A percentile compares a stretch with the other conserved stretches of the same genome.
Conservation (phyloP, 1,140 invertebrate species). For the Caerostris extrusa region DNA sequence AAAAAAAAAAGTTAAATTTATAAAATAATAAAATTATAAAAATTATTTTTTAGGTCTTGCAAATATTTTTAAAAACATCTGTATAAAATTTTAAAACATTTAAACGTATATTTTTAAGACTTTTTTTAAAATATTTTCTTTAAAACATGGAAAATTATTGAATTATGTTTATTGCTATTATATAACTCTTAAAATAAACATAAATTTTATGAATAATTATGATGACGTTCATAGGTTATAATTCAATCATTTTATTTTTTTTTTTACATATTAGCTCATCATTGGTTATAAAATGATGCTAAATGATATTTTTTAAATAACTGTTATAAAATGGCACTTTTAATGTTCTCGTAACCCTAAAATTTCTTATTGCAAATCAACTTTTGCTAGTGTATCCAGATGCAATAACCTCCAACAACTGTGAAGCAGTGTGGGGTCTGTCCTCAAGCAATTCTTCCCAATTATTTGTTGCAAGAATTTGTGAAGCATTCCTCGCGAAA, state of each 20-base stretch:
- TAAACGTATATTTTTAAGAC: no score
- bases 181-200: no score
- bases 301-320: not conserved
- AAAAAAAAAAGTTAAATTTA: no score
- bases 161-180: no score
- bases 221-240: no score
- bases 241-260: not conserved
- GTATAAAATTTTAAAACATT: no score
- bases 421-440: conserved; percentile 1
- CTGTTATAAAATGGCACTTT: not conserved
- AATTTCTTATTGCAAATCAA: not conserved
- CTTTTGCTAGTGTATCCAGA: not conserved
- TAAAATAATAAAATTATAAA: no score
- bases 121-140: no score
- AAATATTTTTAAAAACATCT: no score
- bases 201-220: no score
- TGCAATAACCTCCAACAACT: not conserved
- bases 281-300: not conserved
- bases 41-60: no score
- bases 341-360: not conserved
- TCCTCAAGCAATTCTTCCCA: conserved; percentile 17
- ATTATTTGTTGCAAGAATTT: conserved; percentile 24
- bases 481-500: conserved; percentile 1
- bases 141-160: no score
- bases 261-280: not conserved